These are phyloP conservation scores for Gymnosoma rotundatum DNA, from an alignment of 2,888 invertebrate species.

Conservation along the genomic window DNA sequence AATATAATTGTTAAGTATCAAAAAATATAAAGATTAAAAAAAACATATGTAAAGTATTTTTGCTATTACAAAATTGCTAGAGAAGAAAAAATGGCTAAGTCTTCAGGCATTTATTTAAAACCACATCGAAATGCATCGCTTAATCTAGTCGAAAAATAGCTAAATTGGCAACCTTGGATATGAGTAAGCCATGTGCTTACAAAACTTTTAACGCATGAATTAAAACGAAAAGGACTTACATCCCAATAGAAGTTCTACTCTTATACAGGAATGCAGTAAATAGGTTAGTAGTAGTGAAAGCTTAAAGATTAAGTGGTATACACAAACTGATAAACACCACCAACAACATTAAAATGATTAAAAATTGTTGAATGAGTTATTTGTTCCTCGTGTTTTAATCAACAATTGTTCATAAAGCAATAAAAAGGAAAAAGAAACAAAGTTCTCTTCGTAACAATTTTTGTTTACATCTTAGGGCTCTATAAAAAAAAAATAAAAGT, in stretches of 20 bases:
- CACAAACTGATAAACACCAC: neutral
- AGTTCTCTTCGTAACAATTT: conserved; percentile 30
- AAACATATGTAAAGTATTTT: too few species aligned
- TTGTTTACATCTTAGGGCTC: neutral
- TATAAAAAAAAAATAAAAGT: neutral
- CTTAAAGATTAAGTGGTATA: neutral
- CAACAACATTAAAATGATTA: conserved; percentile 29
- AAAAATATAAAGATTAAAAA: too few species aligned
- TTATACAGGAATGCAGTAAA: conserved; percentile 63
- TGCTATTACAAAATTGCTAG: too few species aligned
- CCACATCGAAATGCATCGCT: too few species aligned
- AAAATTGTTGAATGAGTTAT: conserved; percentile 64
- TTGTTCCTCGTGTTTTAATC: neutral
- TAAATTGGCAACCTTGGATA: conserved; percentile 2
- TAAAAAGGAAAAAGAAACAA: conserved; percentile 30
- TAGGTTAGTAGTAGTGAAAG: conserved; percentile 63
- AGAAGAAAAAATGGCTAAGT: too few species aligned
- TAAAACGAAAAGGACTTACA: neutral
- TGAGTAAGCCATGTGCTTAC: conserved; percentile 38
- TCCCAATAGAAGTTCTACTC: conserved; percentile 1
- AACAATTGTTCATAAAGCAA: conserved; percentile 23
- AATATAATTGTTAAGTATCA: too few species aligned
- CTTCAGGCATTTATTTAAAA: too few species aligned
- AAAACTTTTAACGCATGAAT: neutral
- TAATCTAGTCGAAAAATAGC: too few species aligned